These are phyloP conservation scores for Notolepis coatsorum DNA, from an alignment of 2,797 vertebrate genomes.

Conservation along the genomic window DNA sequence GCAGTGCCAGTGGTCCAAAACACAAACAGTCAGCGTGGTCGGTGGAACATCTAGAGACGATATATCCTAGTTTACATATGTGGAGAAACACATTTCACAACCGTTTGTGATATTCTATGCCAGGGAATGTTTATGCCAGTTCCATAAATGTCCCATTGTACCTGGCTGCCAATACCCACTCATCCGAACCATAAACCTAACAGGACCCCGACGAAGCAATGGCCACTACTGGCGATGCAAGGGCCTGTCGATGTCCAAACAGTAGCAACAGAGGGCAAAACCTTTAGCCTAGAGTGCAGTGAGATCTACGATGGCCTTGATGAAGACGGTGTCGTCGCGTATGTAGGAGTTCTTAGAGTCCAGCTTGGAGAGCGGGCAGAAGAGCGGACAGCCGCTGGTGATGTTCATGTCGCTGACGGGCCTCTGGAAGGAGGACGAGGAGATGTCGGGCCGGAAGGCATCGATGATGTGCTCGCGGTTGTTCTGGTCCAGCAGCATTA, in stretches of 20 bases:
- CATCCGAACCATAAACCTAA: constrained; percentile 31
- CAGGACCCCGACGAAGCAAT: constrained; percentile 27
- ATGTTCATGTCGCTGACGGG: constrained; percentile 97
- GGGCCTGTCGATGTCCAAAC: constrained; percentile 28
- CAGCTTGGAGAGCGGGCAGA: constrained; percentile 93
- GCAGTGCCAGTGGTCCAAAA: constrained; percentile 15
- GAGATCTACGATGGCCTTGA: constrained; percentile 97
- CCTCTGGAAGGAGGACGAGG: constrained; percentile 95
- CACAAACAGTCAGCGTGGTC: constrained; percentile 22
- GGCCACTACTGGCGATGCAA: constrained; percentile 43
- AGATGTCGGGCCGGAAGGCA: constrained; percentile 93
- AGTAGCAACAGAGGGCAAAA: constrained; percentile 43
- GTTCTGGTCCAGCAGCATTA: constrained; percentile 98
- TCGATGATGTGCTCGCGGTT: constrained; percentile 97
- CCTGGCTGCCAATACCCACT: constrained; percentile 20
- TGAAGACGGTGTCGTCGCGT: constrained; percentile 95
- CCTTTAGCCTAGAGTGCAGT: constrained; percentile 89
- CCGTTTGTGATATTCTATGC: constrained; percentile 5
- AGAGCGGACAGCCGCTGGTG: constrained; percentile 96
- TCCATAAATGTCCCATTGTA: constrained; percentile 20
- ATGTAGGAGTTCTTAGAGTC: constrained; percentile 95
- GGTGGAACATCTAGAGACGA: constrained; percentile 14
- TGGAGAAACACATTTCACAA: constrained; percentile 22
- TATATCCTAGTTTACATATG: constrained; percentile 6
- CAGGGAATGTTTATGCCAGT: constrained; percentile 23